phyloP scores from a whole-genome alignment of 2,888 invertebrate species.

The Leucania comma region DNA sequence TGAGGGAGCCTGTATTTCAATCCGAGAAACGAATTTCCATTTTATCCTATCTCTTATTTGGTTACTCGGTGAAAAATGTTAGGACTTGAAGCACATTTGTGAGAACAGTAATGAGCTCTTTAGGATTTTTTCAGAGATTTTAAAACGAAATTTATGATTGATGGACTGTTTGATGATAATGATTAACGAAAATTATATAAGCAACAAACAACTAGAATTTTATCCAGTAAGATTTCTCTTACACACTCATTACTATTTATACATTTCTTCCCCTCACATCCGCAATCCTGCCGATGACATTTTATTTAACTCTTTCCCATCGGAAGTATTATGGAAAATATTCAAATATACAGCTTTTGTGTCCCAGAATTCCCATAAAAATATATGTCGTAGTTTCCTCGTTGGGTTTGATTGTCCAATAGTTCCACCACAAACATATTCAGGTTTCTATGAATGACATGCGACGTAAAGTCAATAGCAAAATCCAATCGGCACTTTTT shows the following conservation, averaged over 20 bases:
- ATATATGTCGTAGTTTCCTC: constrained; percentile 14
- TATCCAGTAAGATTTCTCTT: neutral
- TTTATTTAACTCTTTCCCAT: constrained; percentile 36
- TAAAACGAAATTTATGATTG: neutral
- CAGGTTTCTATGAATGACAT: constrained; percentile 54
- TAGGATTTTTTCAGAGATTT: neutral
- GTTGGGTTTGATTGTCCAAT: constrained; percentile 21
- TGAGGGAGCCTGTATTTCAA: constrained; percentile 62
- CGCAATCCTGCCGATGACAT: constrained; percentile 31
- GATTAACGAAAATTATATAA: neutral
- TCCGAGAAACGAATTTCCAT: constrained; percentile 52
- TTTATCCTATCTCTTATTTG: constrained; percentile 45
- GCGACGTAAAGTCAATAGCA: constrained; percentile 57
- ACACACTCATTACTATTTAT: constrained; percentile 17
- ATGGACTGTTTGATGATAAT: neutral
- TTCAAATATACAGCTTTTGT: constrained; percentile 30
- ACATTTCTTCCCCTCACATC: constrained; percentile 11
- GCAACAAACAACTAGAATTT: neutral
- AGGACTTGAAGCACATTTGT: neutral
- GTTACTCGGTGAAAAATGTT: constrained; percentile 18
- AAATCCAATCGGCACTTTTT: constrained; percentile 61
- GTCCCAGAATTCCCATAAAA: constrained; percentile 15
- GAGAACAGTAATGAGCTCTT: neutral
- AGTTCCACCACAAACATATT: constrained; percentile 14
- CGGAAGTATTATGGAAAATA: constrained; percentile 14